Conservation (phyloP, 2,888 invertebrate species). For the Cabera pusaria region DNA sequence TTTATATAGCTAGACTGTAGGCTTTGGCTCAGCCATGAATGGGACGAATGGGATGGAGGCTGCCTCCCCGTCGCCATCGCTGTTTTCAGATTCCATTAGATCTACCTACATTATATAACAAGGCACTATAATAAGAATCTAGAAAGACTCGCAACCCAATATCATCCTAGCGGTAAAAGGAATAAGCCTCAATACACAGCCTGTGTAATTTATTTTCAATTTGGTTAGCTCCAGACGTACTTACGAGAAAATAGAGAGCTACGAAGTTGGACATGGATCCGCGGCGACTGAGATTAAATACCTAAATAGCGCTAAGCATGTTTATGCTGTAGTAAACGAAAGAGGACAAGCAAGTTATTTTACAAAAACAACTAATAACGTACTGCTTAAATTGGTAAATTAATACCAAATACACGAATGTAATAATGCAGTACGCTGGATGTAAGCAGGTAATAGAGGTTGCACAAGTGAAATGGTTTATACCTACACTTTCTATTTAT, state of each 20-base stretch:
- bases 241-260: slow-evolving; percentile 17
- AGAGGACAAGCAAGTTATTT: no score
- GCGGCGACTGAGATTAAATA: slow-evolving; percentile 2
- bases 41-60: slow-evolving; percentile 25
- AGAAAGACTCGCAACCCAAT: slow-evolving; percentile 12
- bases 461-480: slow-evolving; percentile 3
- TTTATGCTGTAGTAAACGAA: neutral
- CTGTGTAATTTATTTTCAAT: slow-evolving; percentile 18
- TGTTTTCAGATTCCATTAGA: slow-evolving; percentile 36
- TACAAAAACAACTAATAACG: no score
- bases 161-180: slow-evolving; percentile 10
- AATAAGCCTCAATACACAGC: slow-evolving; percentile 14
- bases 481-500: slow-evolving; percentile 17
- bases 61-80: slow-evolving; percentile 43
- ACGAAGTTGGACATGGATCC: slow-evolving; percentile 2
- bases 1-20: slow-evolving; percentile 21
- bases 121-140: slow-evolving; percentile 10
- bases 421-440: no score
- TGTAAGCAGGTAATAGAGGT: no score
- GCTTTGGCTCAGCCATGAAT: slow-evolving; percentile 13
- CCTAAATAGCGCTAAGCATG: slow-evolving; percentile 1
- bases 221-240: slow-evolving; percentile 11
- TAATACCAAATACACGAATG: no score
- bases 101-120: slow-evolving; percentile 6
- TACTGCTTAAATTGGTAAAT: no score